Conservation (phyloP, 2,797 vertebrate genomes). For the Neostethus bicornis region DNA sequence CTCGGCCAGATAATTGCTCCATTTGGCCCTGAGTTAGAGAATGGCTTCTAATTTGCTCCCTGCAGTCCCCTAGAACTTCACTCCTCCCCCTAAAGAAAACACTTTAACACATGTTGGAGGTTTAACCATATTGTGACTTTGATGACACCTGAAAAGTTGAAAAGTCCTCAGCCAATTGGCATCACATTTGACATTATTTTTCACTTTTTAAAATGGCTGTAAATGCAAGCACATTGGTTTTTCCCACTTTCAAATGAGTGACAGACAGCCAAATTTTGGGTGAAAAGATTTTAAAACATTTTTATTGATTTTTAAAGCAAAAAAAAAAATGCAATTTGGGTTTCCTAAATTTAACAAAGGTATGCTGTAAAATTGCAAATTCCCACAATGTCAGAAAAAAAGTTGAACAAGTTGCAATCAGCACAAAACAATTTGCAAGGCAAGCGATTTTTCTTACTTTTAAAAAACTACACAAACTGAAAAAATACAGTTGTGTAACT, state of each 20-base stretch:
- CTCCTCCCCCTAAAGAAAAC: slow-evolving; percentile 77
- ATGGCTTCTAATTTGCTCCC: slow-evolving; percentile 85
- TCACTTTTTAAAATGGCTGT: slow-evolving; percentile 36
- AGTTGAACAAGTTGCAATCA: no score
- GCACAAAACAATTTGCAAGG: no score
- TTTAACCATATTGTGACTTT: slow-evolving; percentile 78
- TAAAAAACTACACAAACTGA: no score
- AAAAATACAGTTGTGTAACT: no score
- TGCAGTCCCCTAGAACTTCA: slow-evolving; percentile 69
- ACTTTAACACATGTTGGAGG: slow-evolving; percentile 80
- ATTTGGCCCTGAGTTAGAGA: slow-evolving; percentile 87
- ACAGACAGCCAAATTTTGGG: slow-evolving; percentile 32
- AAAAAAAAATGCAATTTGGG: no score
- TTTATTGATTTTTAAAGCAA: no score
- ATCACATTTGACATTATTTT: slow-evolving; percentile 51
- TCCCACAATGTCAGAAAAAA: no score
- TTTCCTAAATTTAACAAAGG: no score
- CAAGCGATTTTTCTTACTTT: no score
- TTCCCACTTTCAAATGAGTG: slow-evolving; percentile 27
- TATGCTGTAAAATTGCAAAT: no score
- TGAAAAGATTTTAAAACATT: no score
- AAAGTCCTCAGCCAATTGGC: slow-evolving; percentile 61
- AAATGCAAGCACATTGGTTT: slow-evolving; percentile 25
- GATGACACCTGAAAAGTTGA: slow-evolving; percentile 65
- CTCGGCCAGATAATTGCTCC: slow-evolving; percentile 86